Percentiles rank a stretch among this genome's conserved stretches.
Conservation (phyloP, 1,140 invertebrate species). For the Anastrepha obliqua region DNA sequence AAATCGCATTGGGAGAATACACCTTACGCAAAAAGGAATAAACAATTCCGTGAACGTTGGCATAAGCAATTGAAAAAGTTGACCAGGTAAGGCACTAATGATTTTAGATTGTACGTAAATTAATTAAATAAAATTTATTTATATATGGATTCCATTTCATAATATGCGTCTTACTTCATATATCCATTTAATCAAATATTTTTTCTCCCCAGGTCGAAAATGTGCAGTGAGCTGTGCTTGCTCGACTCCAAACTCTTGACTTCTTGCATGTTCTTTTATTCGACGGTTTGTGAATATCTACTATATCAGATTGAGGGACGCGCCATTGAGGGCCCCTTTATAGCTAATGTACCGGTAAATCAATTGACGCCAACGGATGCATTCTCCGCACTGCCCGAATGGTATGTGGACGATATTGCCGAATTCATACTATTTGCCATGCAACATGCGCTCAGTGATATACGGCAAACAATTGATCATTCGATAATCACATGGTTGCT, state of each 20-base stretch:
- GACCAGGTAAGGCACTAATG: slow-evolving; percentile 74
- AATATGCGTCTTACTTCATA: neutral
- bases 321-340: slow-evolving; percentile 71
- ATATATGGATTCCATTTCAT: neutral
- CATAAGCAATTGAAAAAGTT: slow-evolving; percentile 86
- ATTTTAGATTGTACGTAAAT: too few species aligned
- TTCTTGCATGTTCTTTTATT: slow-evolving; percentile 90
- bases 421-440: slow-evolving; percentile 94
- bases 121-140: too few species aligned
- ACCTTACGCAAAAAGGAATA: slow-evolving; percentile 84
- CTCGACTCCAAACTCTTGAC: slow-evolving; percentile 88
- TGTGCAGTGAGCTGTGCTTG: slow-evolving; percentile 90
- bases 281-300: slow-evolving; percentile 87
- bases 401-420: slow-evolving; percentile 97
- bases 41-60: slow-evolving; percentile 90
- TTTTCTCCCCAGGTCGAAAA: slow-evolving; percentile 80
- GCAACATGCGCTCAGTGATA: slow-evolving; percentile 88
- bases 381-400: slow-evolving; percentile 94
- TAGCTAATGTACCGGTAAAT: slow-evolving; percentile 75
- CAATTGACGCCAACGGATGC: slow-evolving; percentile 81
- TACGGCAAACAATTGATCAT: slow-evolving; percentile 87
- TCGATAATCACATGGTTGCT: slow-evolving; percentile 91
- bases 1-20: slow-evolving; percentile 90
- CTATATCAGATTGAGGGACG: slow-evolving; percentile 79
- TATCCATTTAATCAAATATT: slow-evolving; percentile 20